phyloP scores from a whole-genome alignment of 2,797 vertebrate species.

The Notolabrus celidotus region DNA sequence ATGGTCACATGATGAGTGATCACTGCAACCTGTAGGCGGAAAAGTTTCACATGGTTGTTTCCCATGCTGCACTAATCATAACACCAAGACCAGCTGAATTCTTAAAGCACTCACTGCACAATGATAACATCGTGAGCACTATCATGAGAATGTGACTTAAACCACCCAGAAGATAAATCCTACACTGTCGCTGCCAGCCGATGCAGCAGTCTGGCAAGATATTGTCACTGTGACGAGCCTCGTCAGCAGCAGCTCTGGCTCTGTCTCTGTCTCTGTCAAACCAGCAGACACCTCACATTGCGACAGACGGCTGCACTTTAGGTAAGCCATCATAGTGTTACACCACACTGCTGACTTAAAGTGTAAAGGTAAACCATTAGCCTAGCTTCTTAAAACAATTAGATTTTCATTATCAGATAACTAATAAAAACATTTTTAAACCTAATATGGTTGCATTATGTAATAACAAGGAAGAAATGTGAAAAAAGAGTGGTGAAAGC shows the following conservation, averaged over 20 bases:
- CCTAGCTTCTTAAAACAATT: too few relatives aligned
- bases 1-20: slow-evolving; percentile 24
- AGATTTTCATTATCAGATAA: too few relatives aligned
- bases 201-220: slow-evolving; percentile 47
- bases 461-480: neutral
- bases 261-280: slow-evolving; percentile 26
- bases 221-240: slow-evolving; percentile 2
- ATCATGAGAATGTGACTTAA: slow-evolving; percentile 2
- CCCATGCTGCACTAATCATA: neutral
- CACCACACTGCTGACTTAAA: slow-evolving; percentile 1
- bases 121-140: slow-evolving; percentile 1
- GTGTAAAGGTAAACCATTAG: too few relatives aligned
- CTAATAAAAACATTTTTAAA: too few relatives aligned
- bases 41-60: neutral
- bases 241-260: slow-evolving; percentile 62
- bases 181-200: slow-evolving; percentile 14
- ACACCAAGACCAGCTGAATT: slow-evolving; percentile 6
- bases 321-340: slow-evolving; percentile 4
- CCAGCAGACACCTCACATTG: slow-evolving; percentile 31
- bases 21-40: neutral
- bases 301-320: slow-evolving; percentile 41
- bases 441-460: neutral
- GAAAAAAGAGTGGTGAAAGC: neutral
- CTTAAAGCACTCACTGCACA: neutral
- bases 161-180: slow-evolving; percentile 24